Evolutionary conservation across 2,113 vertebrate species (phyloP).

Genomic region (Chlamydotis undulata): DNA sequence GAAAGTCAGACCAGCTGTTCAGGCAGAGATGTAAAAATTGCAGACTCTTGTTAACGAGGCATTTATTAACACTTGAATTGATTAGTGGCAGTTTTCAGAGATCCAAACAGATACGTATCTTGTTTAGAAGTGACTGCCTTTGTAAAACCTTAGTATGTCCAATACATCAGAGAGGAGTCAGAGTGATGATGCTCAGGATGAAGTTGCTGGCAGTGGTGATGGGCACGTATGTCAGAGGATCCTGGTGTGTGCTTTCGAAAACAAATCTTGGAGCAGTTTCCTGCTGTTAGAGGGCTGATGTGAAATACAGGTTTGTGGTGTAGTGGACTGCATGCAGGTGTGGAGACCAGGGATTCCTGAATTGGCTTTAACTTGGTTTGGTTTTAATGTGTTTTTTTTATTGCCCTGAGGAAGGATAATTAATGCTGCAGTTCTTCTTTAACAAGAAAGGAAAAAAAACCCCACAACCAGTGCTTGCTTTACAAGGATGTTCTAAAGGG

Average conservation of each 20-base stretch:
- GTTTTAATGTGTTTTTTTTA: neutral
- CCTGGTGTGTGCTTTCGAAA: neutral
- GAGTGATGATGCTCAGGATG: neutral
- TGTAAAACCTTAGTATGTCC: neutral
- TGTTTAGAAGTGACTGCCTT: neutral
- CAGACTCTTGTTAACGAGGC: neutral
- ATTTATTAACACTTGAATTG: neutral
- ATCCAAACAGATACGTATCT: rapidly evolving
- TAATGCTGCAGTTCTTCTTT: neutral
- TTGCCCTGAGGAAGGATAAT: neutral
- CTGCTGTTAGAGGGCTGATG: neutral
- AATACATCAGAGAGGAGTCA: neutral
- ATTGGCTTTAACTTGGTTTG: neutral
- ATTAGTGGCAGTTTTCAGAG: neutral
- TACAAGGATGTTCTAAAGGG: neutral
- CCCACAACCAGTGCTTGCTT: neutral
- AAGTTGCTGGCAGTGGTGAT: neutral
- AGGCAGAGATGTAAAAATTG: neutral
- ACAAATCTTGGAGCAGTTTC: neutral
- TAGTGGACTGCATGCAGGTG: rapidly evolving
- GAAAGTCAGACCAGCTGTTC: neutral
- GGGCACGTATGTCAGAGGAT: neutral
- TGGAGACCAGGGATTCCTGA: neutral
- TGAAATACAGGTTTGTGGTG: neutral
- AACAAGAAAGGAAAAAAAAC: neutral